A percentile compares a stretch with the other conserved stretches of the same genome.
Conservation (phyloP, 2,113 vertebrate genomes). For the Malurus melanocephalus region DNA sequence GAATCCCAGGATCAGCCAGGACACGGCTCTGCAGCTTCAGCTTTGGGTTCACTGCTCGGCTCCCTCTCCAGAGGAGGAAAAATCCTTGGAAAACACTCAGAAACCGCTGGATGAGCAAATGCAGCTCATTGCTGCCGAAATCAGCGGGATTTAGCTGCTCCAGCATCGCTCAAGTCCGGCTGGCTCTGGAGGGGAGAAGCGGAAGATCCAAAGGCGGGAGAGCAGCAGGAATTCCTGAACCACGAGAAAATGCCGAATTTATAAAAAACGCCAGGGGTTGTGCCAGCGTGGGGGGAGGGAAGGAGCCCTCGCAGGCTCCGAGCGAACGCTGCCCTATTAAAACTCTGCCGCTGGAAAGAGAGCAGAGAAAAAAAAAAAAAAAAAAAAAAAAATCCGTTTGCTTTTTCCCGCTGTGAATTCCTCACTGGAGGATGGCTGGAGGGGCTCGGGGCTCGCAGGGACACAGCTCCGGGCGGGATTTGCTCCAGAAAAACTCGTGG, state of each 20-base stretch:
- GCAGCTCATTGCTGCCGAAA: rapidly evolving
- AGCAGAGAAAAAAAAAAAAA: too few relatives aligned
- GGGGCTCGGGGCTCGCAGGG: not conserved
- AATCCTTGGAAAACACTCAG: not conserved
- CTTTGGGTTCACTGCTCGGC: not conserved
- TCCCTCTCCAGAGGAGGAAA: not conserved
- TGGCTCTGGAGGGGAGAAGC: not conserved
- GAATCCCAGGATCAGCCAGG: not conserved
- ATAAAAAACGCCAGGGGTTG: not conserved
- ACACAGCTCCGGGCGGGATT: not conserved
- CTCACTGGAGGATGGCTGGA: not conserved
- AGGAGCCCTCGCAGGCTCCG: not conserved
- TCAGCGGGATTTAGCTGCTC: not conserved
- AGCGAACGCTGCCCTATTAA: too few relatives aligned
- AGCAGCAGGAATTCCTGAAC: not conserved
- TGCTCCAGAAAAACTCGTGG: not conserved
- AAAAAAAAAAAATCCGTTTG: not conserved
- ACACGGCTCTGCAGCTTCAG: not conserved
- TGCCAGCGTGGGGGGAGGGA: not conserved
- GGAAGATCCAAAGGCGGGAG: not conserved
- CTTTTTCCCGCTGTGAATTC: not conserved
- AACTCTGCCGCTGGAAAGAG: not conserved
- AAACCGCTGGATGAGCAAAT: not conserved
- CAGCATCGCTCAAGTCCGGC: rapidly evolving
- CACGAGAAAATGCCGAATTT: not conserved